phyloP scores from a whole-genome alignment of 2,113 vertebrate genomes.

The Athene cunicularia region DNA sequence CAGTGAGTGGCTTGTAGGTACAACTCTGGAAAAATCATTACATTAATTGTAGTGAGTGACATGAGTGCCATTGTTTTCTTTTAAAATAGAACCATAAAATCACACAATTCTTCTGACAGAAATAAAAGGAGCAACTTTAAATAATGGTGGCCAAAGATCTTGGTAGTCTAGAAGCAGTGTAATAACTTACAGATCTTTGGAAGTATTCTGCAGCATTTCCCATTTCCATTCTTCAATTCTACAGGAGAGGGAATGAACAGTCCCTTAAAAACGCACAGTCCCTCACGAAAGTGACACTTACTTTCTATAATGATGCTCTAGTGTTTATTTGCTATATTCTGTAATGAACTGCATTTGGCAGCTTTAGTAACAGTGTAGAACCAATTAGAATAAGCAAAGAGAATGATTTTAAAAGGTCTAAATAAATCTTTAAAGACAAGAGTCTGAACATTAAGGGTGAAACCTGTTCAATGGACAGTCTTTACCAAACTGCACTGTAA shows the following conservation, averaged over 20 bases:
- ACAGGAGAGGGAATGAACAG: background rate
- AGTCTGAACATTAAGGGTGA: background rate
- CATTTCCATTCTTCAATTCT: background rate
- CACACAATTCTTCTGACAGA: background rate
- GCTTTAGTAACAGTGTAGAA: background rate
- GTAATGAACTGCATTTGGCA: background rate
- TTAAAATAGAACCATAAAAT: background rate
- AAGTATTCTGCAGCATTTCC: background rate
- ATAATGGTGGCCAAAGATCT: background rate
- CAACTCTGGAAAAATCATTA: background rate
- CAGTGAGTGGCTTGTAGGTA: background rate
- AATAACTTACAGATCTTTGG: background rate
- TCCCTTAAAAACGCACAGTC: background rate
- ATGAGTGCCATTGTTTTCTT: background rate
- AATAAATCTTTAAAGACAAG: background rate
- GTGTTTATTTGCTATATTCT: background rate
- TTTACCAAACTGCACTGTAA: background rate
- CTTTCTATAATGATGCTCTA: background rate
- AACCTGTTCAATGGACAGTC: background rate
- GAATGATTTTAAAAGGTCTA: background rate
- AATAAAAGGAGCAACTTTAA: background rate
- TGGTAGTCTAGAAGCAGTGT: background rate
- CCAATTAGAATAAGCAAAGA: background rate
- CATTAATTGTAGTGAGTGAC: background rate
- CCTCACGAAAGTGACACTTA: background rate